phyloP scores from a whole-genome alignment of 2,888 invertebrate genomes.

The Thymelicus acteon region DNA sequence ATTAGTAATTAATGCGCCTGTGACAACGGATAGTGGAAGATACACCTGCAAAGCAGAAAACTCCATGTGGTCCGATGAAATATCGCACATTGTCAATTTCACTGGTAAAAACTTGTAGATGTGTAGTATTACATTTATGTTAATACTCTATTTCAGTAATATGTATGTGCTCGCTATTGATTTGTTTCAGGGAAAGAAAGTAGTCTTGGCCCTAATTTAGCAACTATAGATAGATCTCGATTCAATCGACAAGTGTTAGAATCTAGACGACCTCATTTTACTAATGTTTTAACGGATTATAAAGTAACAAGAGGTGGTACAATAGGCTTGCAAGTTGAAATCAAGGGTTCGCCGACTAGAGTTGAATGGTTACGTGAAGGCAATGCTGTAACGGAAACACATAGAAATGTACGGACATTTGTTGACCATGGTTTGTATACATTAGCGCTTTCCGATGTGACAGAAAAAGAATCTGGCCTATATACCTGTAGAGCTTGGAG shows the following conservation, averaged over 20 bases:
- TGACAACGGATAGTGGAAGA: constrained; percentile 88
- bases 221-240: constrained; percentile 64
- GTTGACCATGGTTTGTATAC: constrained; percentile 89
- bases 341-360: constrained; percentile 88
- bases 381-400: constrained; percentile 81
- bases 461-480: constrained; percentile 89
- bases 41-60: constrained; percentile 92
- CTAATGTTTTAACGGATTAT: constrained; percentile 88
- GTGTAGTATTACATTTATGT: background rate
- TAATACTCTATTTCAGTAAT: background rate
- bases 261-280: constrained; percentile 88
- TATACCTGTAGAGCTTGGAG: constrained; percentile 92
- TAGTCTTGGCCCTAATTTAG: constrained; percentile 61
- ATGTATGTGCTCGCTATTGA: constrained; percentile 5
- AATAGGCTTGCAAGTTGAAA: constrained; percentile 92
- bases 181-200: constrained; percentile 62
- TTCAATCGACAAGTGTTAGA: constrained; percentile 68
- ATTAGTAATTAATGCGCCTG: constrained; percentile 87
- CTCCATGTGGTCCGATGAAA: constrained; percentile 89
- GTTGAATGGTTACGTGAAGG: constrained; percentile 91
- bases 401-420: constrained; percentile 88
- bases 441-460: constrained; percentile 89
- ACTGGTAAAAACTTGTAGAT: constrained; percentile 72
- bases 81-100: constrained; percentile 89
- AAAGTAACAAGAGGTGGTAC: constrained; percentile 91